A percentile compares a stretch with the other conserved stretches of the same genome.
These are phyloP conservation scores for Strix uralensis DNA, from an alignment of 2,113 vertebrate species.

Conservation along the genomic window DNA sequence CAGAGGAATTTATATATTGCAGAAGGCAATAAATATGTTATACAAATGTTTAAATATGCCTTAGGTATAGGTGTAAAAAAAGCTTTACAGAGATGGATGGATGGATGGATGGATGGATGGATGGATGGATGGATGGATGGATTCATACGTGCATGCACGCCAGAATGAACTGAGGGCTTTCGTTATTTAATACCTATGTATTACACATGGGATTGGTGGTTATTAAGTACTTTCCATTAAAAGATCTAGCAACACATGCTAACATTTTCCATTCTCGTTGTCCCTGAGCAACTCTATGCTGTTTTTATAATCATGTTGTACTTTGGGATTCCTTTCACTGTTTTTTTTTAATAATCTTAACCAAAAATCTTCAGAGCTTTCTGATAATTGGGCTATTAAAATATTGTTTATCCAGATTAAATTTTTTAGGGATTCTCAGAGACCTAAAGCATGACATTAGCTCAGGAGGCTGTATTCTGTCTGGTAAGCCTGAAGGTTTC, in stretches of 20 bases:
- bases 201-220: slow-evolving; percentile 4
- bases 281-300: neutral
- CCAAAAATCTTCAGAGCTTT: neutral
- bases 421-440: neutral
- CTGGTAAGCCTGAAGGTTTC: neutral
- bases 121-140: neutral
- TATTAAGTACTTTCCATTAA: slow-evolving; percentile 23
- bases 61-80: neutral
- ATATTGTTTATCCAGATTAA: neutral
- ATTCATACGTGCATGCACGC: neutral
- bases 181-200: neutral
- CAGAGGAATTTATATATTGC: neutral
- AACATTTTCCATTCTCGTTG: neutral
- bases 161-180: neutral
- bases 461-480: neutral
- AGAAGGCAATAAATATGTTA: neutral
- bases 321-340: neutral
- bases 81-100: neutral
- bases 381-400: neutral
- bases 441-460: neutral
- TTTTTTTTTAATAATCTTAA: neutral
- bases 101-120: neutral
- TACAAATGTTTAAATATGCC: neutral
- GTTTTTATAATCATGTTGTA: neutral
- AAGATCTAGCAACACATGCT: neutral